phyloP scores from a whole-genome alignment of 2,113 vertebrate species.

The Pluvialis apricaria region DNA sequence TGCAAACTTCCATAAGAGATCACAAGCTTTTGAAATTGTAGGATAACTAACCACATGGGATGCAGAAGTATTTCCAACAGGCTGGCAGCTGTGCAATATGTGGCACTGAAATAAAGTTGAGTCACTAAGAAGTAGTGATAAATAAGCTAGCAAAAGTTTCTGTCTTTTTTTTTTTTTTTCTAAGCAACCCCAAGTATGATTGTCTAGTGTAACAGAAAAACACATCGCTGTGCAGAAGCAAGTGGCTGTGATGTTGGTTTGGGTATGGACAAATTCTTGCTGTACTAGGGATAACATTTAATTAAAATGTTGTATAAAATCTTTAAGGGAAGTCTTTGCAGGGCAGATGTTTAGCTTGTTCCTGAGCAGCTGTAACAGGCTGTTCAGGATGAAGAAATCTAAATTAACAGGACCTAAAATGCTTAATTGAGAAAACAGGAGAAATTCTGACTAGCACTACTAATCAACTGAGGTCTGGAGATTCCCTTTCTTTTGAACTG shows the following conservation, averaged over 20 bases:
- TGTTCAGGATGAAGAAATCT: constrained; percentile 14
- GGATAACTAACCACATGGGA: neutral
- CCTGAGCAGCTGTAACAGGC: neutral
- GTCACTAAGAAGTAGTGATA: constrained; percentile 9
- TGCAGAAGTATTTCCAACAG: constrained; percentile 27
- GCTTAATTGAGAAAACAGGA: neutral
- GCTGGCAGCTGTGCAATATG: neutral
- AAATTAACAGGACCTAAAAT: constrained; percentile 13
- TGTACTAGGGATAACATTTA: neutral
- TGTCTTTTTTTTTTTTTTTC: constrained; percentile 35
- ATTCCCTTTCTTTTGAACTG: neutral
- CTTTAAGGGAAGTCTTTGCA: neutral
- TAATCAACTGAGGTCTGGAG: neutral
- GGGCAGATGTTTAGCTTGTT: neutral
- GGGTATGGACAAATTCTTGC: neutral
- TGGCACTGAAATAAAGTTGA: constrained; percentile 34
- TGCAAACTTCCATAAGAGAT: neutral
- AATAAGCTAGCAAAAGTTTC: constrained; percentile 16
- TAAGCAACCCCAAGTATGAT: neutral
- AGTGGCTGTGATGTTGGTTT: neutral
- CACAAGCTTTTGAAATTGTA: neutral
- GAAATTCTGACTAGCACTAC: neutral
- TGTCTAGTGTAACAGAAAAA: neutral
- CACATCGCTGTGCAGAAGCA: neutral
- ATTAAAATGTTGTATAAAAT: neutral